Evolutionary conservation across 2,888 invertebrate species (phyloP), one percentile per base, ranked within the genome.

Genomic region (Macroteleia sp.): DNA sequence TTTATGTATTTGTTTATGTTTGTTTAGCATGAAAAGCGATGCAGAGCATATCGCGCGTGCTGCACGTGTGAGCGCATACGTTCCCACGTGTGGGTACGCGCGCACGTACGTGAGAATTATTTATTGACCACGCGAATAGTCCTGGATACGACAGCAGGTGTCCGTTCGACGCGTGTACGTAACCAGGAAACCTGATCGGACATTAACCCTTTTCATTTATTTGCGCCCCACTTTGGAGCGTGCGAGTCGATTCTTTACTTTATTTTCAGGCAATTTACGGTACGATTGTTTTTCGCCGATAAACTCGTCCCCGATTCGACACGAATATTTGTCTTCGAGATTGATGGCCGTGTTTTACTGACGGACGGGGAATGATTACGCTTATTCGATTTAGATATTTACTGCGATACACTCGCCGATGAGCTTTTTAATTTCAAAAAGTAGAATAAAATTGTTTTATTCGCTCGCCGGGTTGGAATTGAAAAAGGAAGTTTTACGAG

Each of bases 51-150:
- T 46, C 19, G 66, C 57, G 61, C 59, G 62, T n/a, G 10, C 34
- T 32, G 42, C 62, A 71, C 74, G 54, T 70, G 61, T 50, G 61
- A 76, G 61, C 62, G 36, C 54, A 12, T 50, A 2, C 46, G 14
- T 67, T 42, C 30, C 46, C 46, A 30, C 44, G 28, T 64, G 64
- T 67, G 52, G 48, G 50, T 48, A 32, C 48, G 54, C 62, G 67
- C 54, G 56, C 46, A 62, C 46, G 50, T 46, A 64, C 42, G 28
- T 19, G 59, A n/a, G 57, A 59, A 77, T 77, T 74, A 79, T 79
- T 79, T 79, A 79, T 79, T 73, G 73, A 79, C 79, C 69, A 79
- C 66, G 71, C 50, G 61, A 39, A 59, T 54, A 66, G 56, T 71
- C 66, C 30, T 67, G 66, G 46, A 61, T 78, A 56, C 62, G 36